Conservation (phyloP, 2,888 invertebrate species). For the Acronicta psi region DNA sequence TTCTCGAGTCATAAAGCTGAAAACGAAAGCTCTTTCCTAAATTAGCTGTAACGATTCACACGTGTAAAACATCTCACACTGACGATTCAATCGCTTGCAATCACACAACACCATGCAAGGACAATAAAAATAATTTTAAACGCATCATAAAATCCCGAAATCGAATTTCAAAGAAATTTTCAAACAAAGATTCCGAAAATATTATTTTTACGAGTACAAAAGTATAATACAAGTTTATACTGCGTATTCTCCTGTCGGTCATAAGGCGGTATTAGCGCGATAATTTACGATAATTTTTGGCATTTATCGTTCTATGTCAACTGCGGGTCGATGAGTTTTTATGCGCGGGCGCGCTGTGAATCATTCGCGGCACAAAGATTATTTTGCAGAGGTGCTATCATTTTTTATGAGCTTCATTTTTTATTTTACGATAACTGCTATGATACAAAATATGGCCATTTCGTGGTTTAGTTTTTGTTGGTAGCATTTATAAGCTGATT, state of each 20-base stretch:
- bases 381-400: conserved; percentile 36
- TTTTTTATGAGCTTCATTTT: not conserved
- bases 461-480: too few species aligned
- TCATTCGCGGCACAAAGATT: conserved; percentile 65
- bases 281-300: conserved; percentile 80
- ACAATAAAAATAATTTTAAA: conserved; percentile 66
- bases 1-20: conserved; percentile 21
- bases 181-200: conserved; percentile 75
- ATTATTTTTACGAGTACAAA: conserved; percentile 75
- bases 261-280: conserved; percentile 71
- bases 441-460: too few species aligned
- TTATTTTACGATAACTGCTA: too few species aligned
- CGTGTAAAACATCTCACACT: conserved; percentile 24
- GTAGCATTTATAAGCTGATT: too few species aligned
- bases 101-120: conserved; percentile 37
- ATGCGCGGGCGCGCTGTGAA: conserved; percentile 70
- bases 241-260: conserved; percentile 78
- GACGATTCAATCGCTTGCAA: conserved; percentile 50
- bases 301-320: conserved; percentile 83
- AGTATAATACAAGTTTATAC: conserved; percentile 71
- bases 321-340: conserved; percentile 75
- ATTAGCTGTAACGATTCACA: conserved; percentile 46
- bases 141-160: conserved; percentile 53
- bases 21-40: conserved; percentile 34
- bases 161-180: conserved; percentile 64